Base-by-base conservation (phyloP, 2,113 vertebrate genomes). In the Carlito syrichta region DNA sequence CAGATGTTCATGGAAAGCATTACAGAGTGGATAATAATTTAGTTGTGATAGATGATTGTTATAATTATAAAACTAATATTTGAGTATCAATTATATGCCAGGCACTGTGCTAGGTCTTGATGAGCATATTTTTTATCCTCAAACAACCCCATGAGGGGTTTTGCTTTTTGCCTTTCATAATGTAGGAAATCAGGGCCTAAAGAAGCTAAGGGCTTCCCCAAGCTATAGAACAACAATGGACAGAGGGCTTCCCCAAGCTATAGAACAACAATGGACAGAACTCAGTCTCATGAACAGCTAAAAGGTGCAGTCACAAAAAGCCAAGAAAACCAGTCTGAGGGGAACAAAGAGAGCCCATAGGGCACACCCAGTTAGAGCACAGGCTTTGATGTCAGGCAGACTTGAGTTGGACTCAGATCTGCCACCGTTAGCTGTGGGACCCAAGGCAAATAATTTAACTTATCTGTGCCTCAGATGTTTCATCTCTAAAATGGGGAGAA, bases 141-240 rank as follows among this genome's bases (percentile, higher is more conserved):
- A 45, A 16, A 32, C 56, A 60, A 8, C n/a, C 14, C 23, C 27
- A 2, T 0, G 1, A 40, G 10, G 3, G 3, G 9, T 4, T 66
- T 14, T 71, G 22, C 1, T 50, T 32, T 87, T 48, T 40, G 10
- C 56, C 56, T 7, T 20, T n/a, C 54, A 32, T 8, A 11, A 20
- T 1, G 8, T 1, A 77, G 60, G 14, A 58, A 60, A 63, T n/a
- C 48, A 38, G 22, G 58, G 32, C 66, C 74, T 19, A 4, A 63
- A 35, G 56, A 66, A 48, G 63, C n/a, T 20, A 79, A 56, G 60
- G 40, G 58, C 43, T 6, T 35, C 69, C 5, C 52, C 38, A 9
- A 27, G 13, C 35, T 16, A 20, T 68, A 68, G 16, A 68, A n/a
- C 35, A 20, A 68, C 32, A 17, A 68, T n/a, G 35, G 20, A 11